Conservation (phyloP, 1,140 invertebrate genomes). For the Pantala flavescens region DNA sequence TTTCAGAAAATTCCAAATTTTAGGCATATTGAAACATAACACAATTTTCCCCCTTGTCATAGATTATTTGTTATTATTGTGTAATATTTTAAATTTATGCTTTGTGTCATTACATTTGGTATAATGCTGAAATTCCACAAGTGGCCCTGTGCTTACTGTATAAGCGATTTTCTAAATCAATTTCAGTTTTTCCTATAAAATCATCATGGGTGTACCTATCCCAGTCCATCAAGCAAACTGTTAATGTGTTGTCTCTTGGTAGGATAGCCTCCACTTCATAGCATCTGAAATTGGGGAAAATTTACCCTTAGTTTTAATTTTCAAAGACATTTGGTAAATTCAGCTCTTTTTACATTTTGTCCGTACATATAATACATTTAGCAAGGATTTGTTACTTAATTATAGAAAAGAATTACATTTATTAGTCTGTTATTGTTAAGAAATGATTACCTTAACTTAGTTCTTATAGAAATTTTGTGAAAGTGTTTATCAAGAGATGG, state of each 20-base stretch:
- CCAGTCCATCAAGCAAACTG: constrained; percentile 64
- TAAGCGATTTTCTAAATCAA: constrained; percentile 81
- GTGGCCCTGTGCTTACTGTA: constrained; percentile 65
- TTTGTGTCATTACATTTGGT: constrained; percentile 1
- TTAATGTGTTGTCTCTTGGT: constrained; percentile 60
- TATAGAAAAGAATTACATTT: too few species aligned
- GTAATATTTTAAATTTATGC: too few species aligned
- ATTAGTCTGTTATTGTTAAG: too few species aligned
- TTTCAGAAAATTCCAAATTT: not conserved
- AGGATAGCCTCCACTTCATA: constrained; percentile 65
- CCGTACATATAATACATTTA: too few species aligned
- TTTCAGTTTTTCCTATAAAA: constrained; percentile 70
- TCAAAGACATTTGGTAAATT: too few species aligned
- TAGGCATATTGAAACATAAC: not conserved
- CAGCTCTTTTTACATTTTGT: too few species aligned
- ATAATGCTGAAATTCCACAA: constrained; percentile 44
- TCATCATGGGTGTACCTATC: constrained; percentile 60
- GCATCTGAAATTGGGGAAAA: constrained; percentile 41
- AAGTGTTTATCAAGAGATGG: too few species aligned
- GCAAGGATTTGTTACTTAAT: too few species aligned
- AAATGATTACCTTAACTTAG: too few species aligned
- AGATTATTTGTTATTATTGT: too few species aligned
- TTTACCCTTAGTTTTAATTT: not conserved
- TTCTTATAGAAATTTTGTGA: too few species aligned
- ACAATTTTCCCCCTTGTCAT: too few species aligned